A percentile compares a stretch with the other conserved stretches of the same genome.
Evolutionary conservation across 2,888 invertebrate species (phyloP).

Genomic region (Pterostichus niger): DNA sequence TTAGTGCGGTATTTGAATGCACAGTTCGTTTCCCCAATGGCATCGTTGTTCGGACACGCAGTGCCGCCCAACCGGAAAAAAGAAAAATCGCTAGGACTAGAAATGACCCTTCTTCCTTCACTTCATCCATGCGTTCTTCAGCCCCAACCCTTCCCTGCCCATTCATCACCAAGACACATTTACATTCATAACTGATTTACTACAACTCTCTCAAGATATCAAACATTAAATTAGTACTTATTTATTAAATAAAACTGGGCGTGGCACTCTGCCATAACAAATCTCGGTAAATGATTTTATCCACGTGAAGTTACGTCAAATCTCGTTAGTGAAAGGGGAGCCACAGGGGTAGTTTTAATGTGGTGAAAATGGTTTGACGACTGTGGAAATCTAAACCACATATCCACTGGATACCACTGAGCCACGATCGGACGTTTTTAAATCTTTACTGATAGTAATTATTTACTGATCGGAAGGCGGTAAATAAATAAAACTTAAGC

Average conservation of each 20-base stretch:
- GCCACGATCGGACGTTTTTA: too few relatives aligned
- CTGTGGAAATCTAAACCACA: too few relatives aligned
- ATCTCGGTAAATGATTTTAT: too few relatives aligned
- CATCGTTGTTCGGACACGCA: slow-evolving; percentile 58
- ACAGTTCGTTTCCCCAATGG: slow-evolving; percentile 54
- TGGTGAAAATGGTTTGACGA: too few relatives aligned
- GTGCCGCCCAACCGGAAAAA: slow-evolving; percentile 60
- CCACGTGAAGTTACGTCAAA: too few relatives aligned
- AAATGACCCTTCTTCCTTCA: background rate
- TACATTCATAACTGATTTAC: slow-evolving; percentile 24
- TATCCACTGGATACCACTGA: too few relatives aligned
- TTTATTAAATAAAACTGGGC: background rate
- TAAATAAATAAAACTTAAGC: too few relatives aligned
- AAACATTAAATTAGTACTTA: too few relatives aligned
- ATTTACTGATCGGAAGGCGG: too few relatives aligned
- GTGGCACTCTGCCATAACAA: background rate
- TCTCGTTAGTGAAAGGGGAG: too few relatives aligned
- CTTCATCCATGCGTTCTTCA: background rate
- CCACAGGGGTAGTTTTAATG: too few relatives aligned
- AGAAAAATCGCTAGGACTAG: slow-evolving; percentile 57
- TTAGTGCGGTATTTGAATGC: slow-evolving; percentile 64
- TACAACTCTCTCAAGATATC: background rate
- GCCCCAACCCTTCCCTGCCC: slow-evolving; percentile 14
- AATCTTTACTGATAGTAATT: too few relatives aligned
- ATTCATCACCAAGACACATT: slow-evolving; percentile 41